A percentile compares a stretch with the other conserved stretches of the same genome.
phyloP scores from a whole-genome alignment of 2,113 vertebrate species.

The Nibea coibor region DNA sequence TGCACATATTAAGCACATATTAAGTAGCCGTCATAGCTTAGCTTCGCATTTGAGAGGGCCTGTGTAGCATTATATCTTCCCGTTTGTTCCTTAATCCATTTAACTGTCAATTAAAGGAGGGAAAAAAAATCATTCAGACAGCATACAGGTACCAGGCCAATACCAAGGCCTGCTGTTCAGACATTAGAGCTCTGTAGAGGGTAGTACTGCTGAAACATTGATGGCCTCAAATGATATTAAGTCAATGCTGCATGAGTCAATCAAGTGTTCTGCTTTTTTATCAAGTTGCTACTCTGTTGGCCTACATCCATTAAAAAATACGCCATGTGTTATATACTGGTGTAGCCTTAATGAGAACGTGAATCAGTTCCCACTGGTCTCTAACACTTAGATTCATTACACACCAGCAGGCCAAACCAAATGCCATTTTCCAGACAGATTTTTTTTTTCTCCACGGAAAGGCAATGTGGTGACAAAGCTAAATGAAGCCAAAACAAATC shows the following conservation, averaged over 20 bases:
- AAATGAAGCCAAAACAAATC: slow-evolving; percentile 33
- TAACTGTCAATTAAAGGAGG: too few species aligned
- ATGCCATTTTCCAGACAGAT: slow-evolving; percentile 1
- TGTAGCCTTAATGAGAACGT: background rate
- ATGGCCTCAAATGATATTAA: background rate
- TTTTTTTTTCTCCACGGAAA: background rate
- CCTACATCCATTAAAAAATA: background rate
- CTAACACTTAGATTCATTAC: slow-evolving; percentile 3
- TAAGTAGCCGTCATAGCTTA: background rate
- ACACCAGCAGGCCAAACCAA: slow-evolving; percentile 22
- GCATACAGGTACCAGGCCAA: background rate
- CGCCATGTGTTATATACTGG: background rate
- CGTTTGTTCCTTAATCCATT: too few species aligned
- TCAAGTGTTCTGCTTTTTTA: background rate
- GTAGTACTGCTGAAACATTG: slow-evolving; percentile 1
- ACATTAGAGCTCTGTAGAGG: background rate
- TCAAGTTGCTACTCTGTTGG: background rate
- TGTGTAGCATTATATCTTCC: background rate
- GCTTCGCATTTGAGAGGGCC: background rate
- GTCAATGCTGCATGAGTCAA: slow-evolving; percentile 24
- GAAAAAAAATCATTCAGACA: background rate
- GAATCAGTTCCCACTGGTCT: slow-evolving; percentile 9
- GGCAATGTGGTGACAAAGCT: slow-evolving; percentile 9
- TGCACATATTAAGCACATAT: slow-evolving; percentile 1
- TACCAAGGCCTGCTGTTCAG: background rate